Evolutionary conservation across 1,140 invertebrate species (phyloP).

Genomic region (Paracyclopina nana): DNA sequence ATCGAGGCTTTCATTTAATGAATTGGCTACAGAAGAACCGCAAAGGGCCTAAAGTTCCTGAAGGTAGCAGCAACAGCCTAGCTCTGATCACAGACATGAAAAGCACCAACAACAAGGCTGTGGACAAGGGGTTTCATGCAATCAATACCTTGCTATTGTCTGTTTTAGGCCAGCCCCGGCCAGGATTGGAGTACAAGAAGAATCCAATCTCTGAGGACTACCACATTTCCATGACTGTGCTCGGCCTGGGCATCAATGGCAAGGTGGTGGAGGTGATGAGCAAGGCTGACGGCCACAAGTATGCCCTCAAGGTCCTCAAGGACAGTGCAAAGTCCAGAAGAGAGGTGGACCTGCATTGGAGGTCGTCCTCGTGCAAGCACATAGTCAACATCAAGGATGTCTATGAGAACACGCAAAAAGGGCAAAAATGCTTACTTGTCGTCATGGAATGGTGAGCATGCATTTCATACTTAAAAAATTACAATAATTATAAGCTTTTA

Average conservation of each 20-base stretch:
- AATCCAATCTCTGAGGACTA: conserved; percentile 75
- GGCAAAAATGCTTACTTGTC: conserved; percentile 72
- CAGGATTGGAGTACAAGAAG: conserved; percentile 37
- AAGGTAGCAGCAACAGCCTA: too few relatives aligned
- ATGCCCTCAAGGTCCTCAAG: conserved; percentile 71
- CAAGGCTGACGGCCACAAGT: conserved; percentile 47
- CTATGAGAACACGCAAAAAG: conserved; percentile 82
- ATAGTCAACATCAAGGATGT: conserved; percentile 88
- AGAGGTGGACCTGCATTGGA: conserved; percentile 89
- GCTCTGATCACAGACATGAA: too few relatives aligned
- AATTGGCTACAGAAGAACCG: too few relatives aligned
- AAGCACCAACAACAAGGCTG: too few relatives aligned
- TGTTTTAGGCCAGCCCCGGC: conserved; percentile 20
- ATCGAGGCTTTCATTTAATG: too few relatives aligned
- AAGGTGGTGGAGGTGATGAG: conserved; percentile 49
- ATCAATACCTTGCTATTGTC: conserved; percentile 5
- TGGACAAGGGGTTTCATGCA: neutral
- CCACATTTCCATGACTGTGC: conserved; percentile 72
- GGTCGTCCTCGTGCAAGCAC: conserved; percentile 66
- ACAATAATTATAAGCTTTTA: too few relatives aligned
- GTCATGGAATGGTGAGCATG: conserved; percentile 94
- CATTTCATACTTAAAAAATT: too few relatives aligned
- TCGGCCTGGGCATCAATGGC: conserved; percentile 94
- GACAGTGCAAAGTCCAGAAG: conserved; percentile 75
- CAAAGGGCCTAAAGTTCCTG: too few relatives aligned